Percentiles rank a stretch among this genome's conserved stretches.
These are phyloP conservation scores for Cryptus armator DNA, from an alignment of 2,888 invertebrate species.

Conservation along the genomic window DNA sequence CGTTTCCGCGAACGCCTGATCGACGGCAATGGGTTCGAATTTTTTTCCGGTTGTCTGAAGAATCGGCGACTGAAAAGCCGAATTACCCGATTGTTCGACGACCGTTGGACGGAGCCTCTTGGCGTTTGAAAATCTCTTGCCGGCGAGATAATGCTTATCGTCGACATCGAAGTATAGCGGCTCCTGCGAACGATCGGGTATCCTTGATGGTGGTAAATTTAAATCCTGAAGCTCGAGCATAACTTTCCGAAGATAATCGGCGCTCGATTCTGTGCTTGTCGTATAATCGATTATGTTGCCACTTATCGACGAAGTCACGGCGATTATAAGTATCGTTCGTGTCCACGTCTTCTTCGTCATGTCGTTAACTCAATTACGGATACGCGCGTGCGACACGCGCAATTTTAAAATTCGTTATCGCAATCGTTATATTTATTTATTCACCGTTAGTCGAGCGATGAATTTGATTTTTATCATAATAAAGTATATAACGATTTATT, in stretches of 20 bases:
- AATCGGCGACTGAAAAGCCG: constrained; percentile 13
- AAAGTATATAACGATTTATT: too few species aligned
- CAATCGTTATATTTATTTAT: neutral
- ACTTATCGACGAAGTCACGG: constrained; percentile 53
- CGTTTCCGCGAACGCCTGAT: constrained; percentile 56
- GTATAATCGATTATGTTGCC: constrained; percentile 30
- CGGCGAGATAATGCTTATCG: constrained; percentile 61
- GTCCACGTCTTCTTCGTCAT: constrained; percentile 64
- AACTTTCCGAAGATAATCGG: constrained; percentile 78
- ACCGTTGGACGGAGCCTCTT: constrained; percentile 41
- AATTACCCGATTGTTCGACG: constrained; percentile 32
- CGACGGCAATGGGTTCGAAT: constrained; percentile 37
- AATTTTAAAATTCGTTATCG: neutral
- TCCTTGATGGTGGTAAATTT: constrained; percentile 68
- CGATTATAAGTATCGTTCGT: constrained; percentile 57
- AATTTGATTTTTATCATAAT: too few species aligned
- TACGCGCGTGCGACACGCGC: neutral
- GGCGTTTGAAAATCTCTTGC: constrained; percentile 65
- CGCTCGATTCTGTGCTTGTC: constrained; percentile 76
- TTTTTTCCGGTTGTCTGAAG: constrained; percentile 44
- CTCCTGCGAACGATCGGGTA: constrained; percentile 11
- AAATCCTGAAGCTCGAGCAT: constrained; percentile 77
- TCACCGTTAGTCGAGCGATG: neutral
- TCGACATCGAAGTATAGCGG: constrained; percentile 57
- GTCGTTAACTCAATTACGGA: constrained; percentile 7